Evolutionary conservation across 2,113 vertebrate genomes (phyloP), one percentile per base, ranked within the genome.

Genomic region (Elephas maximus): DNA sequence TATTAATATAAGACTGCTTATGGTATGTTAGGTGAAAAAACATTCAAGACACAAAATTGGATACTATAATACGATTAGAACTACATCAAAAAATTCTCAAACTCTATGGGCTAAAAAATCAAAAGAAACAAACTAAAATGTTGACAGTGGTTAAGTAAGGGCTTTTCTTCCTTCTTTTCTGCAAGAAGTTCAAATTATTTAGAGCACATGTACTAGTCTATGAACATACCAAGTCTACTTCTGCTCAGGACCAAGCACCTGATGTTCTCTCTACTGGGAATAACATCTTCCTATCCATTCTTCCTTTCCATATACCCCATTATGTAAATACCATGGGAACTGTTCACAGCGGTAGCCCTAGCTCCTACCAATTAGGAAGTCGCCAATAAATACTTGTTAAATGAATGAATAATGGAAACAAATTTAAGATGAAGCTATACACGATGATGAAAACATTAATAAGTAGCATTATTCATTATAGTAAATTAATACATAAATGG

Each of bases 71-170:
- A 63, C 51, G 6, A 85, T 28, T 82, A 83, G 4, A 82, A 81
- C 3, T 82, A 71, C 41, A 92, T 23, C 86, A 73, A 91, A 88
- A 97, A 93, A 23, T 78, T 88, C 23, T 79, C 80, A 83, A 48
- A 73, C 23, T 78, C 57, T 67, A 21, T 24, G 53, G 69, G 41
- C 14, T 77, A 48, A 93, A 67, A 92, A 93, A 74, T 44, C 60
- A 30, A 28, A 95, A 77, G 41, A 85, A 94, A 95, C n/a, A 71
- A 74, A 69, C 8, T 24, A 91, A 94, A 92, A 85, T 53, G 45
- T 0, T 18, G 9, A 87, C 51, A 91, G 10, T 53, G 28, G 77
- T 57, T 88, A 88, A 79, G 33, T 65, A 67, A 48, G 28, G 60
- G 15, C 30, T 65, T 91, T 76, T 80, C 33, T 6, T 53, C 21